Evolutionary conservation across 2,888 invertebrate species (phyloP).

Genomic region (Zhuqinia jingwanae): DNA sequence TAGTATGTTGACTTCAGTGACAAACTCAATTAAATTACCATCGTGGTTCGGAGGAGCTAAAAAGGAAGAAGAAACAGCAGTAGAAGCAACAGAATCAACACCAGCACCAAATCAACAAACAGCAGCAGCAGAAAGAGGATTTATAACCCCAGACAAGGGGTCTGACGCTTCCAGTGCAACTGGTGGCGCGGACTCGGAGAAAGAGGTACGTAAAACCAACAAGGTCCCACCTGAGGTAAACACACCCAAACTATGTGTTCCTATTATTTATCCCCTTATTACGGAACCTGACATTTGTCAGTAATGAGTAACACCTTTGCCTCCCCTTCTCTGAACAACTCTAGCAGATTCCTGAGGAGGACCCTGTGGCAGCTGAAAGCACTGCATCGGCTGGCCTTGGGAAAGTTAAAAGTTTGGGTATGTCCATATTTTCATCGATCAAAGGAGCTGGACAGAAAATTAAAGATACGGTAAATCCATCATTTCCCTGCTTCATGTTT

Average conservation of each 20-base stretch:
- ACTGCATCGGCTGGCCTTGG: conserved; percentile 72
- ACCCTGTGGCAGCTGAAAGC: conserved; percentile 73
- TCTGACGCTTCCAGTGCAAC: conserved; percentile 86
- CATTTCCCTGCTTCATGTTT: too few species aligned
- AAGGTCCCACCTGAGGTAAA: conserved; percentile 75
- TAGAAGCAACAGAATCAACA: conserved; percentile 66
- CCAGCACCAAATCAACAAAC: conserved; percentile 70
- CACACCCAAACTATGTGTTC: conserved; percentile 69
- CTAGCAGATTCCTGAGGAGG: conserved; percentile 71
- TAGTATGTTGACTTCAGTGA: conserved; percentile 77
- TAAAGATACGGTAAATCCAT: conserved; percentile 89
- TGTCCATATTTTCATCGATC: conserved; percentile 96
- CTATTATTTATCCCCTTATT: conserved; percentile 63
- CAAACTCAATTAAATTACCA: conserved; percentile 77
- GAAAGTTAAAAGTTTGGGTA: conserved; percentile 92
- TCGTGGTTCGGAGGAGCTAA: conserved; percentile 77
- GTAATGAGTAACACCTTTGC: conserved; percentile 44
- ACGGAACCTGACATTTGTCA: conserved; percentile 2
- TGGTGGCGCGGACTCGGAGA: conserved; percentile 93
- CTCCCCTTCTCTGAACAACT: background rate
- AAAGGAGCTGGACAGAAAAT: conserved; percentile 97
- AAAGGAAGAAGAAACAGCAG: conserved; percentile 61
- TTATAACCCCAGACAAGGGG: conserved; percentile 76
- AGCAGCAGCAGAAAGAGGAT: conserved; percentile 59
- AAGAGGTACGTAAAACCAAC: conserved; percentile 82